These are phyloP conservation scores for Anthophora plumipes DNA, from an alignment of 2,888 invertebrate species.

Conservation along the genomic window DNA sequence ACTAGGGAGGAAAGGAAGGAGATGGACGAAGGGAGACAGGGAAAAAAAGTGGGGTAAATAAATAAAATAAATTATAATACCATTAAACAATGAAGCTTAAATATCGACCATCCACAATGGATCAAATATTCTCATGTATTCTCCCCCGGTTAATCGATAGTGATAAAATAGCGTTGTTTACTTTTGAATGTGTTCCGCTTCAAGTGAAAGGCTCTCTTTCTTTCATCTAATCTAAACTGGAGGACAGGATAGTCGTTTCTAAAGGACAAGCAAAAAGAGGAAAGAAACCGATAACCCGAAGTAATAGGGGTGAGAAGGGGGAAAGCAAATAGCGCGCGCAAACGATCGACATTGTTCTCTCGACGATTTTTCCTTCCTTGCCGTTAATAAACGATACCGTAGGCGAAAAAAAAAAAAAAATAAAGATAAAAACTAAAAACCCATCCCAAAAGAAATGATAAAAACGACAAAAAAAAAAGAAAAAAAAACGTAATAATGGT, in stretches of 20 bases:
- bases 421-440: slow-evolving; percentile 25
- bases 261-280: background rate
- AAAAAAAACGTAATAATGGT: slow-evolving; percentile 44
- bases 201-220: slow-evolving; percentile 45
- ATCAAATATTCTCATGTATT: slow-evolving; percentile 43
- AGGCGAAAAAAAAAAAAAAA: slow-evolving; percentile 47
- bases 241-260: slow-evolving; percentile 45
- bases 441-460: slow-evolving; percentile 58
- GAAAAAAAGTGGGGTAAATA: background rate
- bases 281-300: slow-evolving; percentile 11
- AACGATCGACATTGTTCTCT: slow-evolving; percentile 55
- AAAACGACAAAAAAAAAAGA: slow-evolving; percentile 39
- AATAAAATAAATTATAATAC: slow-evolving; percentile 35
- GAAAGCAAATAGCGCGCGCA: slow-evolving; percentile 5
- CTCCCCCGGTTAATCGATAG: slow-evolving; percentile 47
- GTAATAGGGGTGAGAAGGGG: background rate
- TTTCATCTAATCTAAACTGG: slow-evolving; percentile 40
- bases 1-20: background rate
- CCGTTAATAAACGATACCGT: slow-evolving; percentile 61
- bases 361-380: slow-evolving; percentile 53
- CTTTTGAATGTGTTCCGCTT: slow-evolving; percentile 59
- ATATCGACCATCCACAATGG: slow-evolving; percentile 38
- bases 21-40: background rate
- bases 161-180: slow-evolving; percentile 49
- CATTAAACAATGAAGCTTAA: slow-evolving; percentile 32